Conservation (phyloP, 2,113 vertebrate genomes). For the Heliornis fulica region DNA sequence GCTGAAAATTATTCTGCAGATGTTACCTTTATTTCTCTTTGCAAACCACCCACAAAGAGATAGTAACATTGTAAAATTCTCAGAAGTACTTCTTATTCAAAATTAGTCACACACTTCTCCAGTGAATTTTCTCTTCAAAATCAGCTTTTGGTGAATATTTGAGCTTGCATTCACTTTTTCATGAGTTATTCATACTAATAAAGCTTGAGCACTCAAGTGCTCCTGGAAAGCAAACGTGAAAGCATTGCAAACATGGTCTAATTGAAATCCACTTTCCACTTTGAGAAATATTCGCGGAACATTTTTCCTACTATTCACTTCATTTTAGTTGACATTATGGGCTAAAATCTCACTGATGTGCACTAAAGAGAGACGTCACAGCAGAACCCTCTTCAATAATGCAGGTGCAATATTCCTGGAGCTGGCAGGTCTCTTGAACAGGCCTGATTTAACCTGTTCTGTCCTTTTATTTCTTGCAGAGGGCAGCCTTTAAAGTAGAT, state of each 20-base stretch:
- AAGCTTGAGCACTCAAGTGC: constrained; percentile 62
- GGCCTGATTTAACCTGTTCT: neutral
- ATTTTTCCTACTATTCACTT: constrained; percentile 52
- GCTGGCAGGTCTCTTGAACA: neutral
- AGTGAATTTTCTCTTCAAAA: constrained; percentile 40
- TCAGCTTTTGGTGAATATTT: constrained; percentile 52
- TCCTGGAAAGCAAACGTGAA: constrained; percentile 60
- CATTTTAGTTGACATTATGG: constrained; percentile 48
- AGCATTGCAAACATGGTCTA: constrained; percentile 58
- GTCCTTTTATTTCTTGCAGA: neutral
- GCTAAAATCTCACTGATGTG: constrained; percentile 52
- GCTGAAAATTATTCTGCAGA: neutral
- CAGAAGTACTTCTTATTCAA: constrained; percentile 33
- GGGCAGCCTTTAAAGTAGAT: neutral
- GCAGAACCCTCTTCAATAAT: constrained; percentile 41
- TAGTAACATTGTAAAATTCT: constrained; percentile 35
- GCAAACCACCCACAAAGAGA: neutral
- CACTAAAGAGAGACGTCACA: constrained; percentile 45
- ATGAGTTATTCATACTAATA: constrained; percentile 64
- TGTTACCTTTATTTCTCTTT: constrained; percentile 12
- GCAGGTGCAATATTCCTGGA: constrained; percentile 40
- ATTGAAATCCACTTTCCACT: constrained; percentile 67
- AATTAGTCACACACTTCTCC: constrained; percentile 24
- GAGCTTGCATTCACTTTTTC: constrained; percentile 43
- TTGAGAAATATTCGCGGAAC: constrained; percentile 25